phyloP scores from a whole-genome alignment of 2,888 invertebrate species.

The Drosophila prolongata region DNA sequence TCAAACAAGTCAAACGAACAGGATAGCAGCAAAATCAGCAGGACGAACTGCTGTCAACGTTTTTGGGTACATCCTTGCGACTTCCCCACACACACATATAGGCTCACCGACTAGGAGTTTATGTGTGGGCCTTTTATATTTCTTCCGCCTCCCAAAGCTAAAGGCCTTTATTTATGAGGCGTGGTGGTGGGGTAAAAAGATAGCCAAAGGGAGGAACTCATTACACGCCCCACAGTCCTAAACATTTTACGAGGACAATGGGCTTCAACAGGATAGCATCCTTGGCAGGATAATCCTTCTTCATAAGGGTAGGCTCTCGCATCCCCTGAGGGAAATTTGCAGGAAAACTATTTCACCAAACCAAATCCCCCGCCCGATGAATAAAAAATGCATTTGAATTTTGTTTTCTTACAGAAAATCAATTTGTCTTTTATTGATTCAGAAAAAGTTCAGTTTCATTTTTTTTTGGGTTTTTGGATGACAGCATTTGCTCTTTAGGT shows the following conservation, averaged over 20 bases:
- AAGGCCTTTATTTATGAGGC: constrained; percentile 25
- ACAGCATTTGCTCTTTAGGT: constrained; percentile 53
- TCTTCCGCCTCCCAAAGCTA: constrained; percentile 1
- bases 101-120: constrained; percentile 15
- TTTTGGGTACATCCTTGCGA: constrained; percentile 59
- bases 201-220: constrained; percentile 17
- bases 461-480: constrained; percentile 61
- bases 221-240: constrained; percentile 2
- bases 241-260: constrained; percentile 10
- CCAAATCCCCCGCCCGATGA: not conserved
- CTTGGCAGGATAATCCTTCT: constrained; percentile 9
- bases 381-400: constrained; percentile 53
- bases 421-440: constrained; percentile 83
- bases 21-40: constrained; percentile 71
- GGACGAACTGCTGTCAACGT: constrained; percentile 63
- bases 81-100: constrained; percentile 26
- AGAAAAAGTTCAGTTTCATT: constrained; percentile 82
- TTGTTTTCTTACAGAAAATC: constrained; percentile 84
- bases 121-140: constrained; percentile 46
- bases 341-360: not conserved
- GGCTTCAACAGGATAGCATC: constrained; percentile 9
- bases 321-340: not conserved
- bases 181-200: not conserved
- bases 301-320: not conserved
- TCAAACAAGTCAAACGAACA: constrained; percentile 83